These are phyloP conservation scores for Diorhabda carinulata DNA, from an alignment of 1,140 invertebrate genomes.

Conservation along the genomic window DNA sequence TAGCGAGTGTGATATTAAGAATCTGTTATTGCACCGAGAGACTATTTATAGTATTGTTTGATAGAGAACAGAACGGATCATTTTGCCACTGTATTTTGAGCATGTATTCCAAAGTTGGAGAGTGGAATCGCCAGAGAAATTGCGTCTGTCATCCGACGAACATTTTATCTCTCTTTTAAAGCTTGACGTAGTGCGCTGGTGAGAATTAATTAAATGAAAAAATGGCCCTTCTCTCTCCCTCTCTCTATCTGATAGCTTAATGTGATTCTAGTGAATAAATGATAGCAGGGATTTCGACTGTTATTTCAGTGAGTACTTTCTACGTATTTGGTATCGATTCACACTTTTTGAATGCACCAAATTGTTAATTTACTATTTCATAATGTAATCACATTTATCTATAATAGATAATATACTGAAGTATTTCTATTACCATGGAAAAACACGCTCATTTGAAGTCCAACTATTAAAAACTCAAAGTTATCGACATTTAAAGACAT, in stretches of 20 bases:
- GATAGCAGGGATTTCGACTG: slow-evolving; percentile 31
- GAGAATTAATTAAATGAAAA: slow-evolving; percentile 45
- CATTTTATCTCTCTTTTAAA: slow-evolving; percentile 45
- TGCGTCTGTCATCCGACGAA: slow-evolving; percentile 39
- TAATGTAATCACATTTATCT: too few relatives aligned
- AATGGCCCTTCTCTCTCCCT: slow-evolving; percentile 33
- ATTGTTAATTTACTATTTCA: too few relatives aligned
- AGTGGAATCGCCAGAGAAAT: slow-evolving; percentile 39
- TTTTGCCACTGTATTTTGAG: not conserved
- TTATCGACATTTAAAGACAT: too few relatives aligned
- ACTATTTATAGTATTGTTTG: not conserved
- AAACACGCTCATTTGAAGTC: too few relatives aligned
- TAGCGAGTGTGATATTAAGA: not conserved
- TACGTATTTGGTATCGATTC: slow-evolving; percentile 4
- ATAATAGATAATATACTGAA: too few relatives aligned
- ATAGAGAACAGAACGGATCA: not conserved
- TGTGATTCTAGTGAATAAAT: slow-evolving; percentile 41
- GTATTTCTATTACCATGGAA: too few relatives aligned
- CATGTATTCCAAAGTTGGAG: not conserved
- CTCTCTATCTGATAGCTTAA: slow-evolving; percentile 37
- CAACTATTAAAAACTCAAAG: too few relatives aligned
- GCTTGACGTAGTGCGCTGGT: slow-evolving; percentile 43
- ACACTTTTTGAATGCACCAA: not conserved
- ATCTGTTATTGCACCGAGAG: not conserved
- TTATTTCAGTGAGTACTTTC: slow-evolving; percentile 31